These are phyloP conservation scores for Polydrusus cervinus DNA, from an alignment of 2,888 invertebrate genomes.

Conservation along the genomic window DNA sequence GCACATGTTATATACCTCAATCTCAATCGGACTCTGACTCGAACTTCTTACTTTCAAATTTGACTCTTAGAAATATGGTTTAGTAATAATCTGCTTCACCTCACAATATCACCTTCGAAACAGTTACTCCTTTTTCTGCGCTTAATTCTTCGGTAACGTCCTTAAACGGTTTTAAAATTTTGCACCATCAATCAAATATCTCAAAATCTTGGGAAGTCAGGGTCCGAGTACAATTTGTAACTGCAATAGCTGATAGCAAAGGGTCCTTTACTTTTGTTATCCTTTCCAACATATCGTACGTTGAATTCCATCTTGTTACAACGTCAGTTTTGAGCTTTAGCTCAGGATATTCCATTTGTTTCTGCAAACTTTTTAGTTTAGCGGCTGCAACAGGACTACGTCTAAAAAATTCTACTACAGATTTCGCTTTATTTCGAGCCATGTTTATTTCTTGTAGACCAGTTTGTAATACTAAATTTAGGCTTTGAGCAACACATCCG, in stretches of 20 bases:
- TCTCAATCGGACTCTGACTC: conserved; percentile 26
- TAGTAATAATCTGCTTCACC: conserved; percentile 32
- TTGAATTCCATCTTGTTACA: conserved; percentile 58
- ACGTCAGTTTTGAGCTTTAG: conserved; percentile 61
- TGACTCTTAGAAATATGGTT: conserved; percentile 33
- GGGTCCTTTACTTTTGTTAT: conserved; percentile 48
- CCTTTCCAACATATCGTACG: conserved; percentile 27
- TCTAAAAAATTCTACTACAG: conserved; percentile 58
- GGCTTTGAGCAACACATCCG: conserved; percentile 60
- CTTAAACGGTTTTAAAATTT: conserved; percentile 28
- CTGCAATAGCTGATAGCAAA: conserved; percentile 20
- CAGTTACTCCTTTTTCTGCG: conserved; percentile 30
- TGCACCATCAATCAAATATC: neutral
- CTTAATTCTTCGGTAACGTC: conserved; percentile 39
- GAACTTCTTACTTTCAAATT: conserved; percentile 32
- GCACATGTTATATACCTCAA: conserved; percentile 23
- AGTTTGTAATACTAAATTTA: conserved; percentile 30
- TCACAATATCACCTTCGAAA: conserved; percentile 23
- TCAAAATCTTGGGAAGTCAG: conserved; percentile 28
- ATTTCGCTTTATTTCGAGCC: conserved; percentile 56
- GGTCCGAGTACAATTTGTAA: conserved; percentile 1
- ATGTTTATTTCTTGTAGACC: conserved; percentile 27
- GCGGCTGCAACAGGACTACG: conserved; percentile 57
- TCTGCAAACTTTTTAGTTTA: conserved; percentile 57
- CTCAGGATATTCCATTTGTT: conserved; percentile 39